Conservation (phyloP, 1,140 invertebrate genomes). For the Bombus ignitus region DNA sequence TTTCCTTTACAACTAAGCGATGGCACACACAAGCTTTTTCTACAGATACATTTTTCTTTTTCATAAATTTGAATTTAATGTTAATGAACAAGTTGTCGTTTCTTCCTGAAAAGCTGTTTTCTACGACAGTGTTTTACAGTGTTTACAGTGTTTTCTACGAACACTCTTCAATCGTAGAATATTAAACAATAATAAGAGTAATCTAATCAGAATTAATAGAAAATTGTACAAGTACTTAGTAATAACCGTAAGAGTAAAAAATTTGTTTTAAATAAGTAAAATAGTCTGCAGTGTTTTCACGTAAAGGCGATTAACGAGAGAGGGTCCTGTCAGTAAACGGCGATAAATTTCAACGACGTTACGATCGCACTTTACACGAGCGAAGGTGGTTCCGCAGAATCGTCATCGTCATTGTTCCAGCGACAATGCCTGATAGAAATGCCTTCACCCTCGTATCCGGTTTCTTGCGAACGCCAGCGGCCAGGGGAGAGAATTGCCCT, state of each 20-base stretch:
- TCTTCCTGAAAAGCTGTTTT: too few species aligned
- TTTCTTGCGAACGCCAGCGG: constrained; percentile 20
- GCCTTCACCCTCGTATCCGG: constrained; percentile 72
- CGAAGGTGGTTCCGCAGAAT: constrained; percentile 43
- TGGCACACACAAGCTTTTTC: too few species aligned
- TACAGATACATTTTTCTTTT: too few species aligned
- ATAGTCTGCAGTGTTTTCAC: neutral
- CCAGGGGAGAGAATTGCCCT: constrained; percentile 73
- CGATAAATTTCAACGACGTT: constrained; percentile 50
- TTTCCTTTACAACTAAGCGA: too few species aligned
- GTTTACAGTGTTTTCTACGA: too few species aligned
- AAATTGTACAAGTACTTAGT: neutral
- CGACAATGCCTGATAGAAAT: constrained; percentile 71
- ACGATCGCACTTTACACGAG: constrained; percentile 52
- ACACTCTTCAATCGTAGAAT: too few species aligned
- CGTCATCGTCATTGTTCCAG: constrained; percentile 65
- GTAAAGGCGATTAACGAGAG: neutral
- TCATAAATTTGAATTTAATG: too few species aligned
- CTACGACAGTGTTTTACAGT: too few species aligned
- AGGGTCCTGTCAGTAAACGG: neutral
- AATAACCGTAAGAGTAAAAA: neutral
- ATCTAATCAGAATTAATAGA: neutral
- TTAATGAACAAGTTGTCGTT: too few species aligned
- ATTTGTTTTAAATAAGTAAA: neutral
- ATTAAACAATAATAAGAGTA: neutral